Evolutionary conservation across 2,113 vertebrate genomes (phyloP), one percentile per base, ranked within the genome.

Genomic region (Sciurus niger): DNA sequence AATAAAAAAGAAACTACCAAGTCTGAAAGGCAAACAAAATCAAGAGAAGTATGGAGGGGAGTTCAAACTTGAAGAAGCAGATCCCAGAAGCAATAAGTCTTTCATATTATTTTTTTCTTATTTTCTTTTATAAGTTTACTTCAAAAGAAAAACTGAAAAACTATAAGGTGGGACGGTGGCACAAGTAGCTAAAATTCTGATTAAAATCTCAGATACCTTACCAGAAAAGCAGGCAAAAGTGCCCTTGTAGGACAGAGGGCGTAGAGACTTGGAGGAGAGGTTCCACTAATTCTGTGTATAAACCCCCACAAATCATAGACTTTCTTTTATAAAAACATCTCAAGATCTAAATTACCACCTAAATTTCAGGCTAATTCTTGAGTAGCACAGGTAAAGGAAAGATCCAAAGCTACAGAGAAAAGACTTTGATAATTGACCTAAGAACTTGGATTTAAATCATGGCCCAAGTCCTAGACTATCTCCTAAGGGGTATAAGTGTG

Each of bases 101-200:
- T 30, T 28, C 89, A 30, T 51, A 4, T 55, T 40, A 18, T 58
- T 40, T 76, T 68, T 53, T 87, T 37, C 16, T 83, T 73, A 70
- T 84, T 85, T 89, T 65, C 25, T 40, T 34, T 94, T n/a, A 37
- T 4, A 77, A 14, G 78, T 91, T 87, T 95, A 25, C 51, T 65
- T 7, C 60, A 92, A 85, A 92, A 22, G 32, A 90, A 89, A 40
- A 40, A 40, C 40, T 40, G 40, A 40, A 40, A 80, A 94, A 48
- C 51, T 67, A 6, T 13, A 89, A 28, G 16, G 28, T 43, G 6
- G 14, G 18, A 48, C 10, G 65, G 46, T 68, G 37, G 34, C 43
- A 85, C 11, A 89, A 72, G 58, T 4, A 18, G 40, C 6, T 76
- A 90, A 84, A 96, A 90, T 46, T 46, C 10, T 94, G 25, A 67